Conservation (phyloP, 2,797 vertebrate species). For the Argentina silus region DNA sequence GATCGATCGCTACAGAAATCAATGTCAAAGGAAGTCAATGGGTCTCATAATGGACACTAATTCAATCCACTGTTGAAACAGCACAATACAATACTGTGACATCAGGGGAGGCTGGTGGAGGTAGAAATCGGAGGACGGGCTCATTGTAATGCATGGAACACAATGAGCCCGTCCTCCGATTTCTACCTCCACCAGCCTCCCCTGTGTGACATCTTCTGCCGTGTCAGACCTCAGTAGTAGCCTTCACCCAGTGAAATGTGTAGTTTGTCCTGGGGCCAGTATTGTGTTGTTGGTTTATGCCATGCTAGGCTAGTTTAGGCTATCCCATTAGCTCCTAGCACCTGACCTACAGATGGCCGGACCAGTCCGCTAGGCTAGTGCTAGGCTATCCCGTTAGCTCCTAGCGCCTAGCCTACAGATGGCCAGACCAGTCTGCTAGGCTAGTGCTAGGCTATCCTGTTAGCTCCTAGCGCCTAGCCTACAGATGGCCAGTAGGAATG, state of each 20-base stretch:
- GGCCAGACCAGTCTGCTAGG: constrained; percentile 45
- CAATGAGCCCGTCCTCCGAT: neutral
- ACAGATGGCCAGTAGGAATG: constrained; percentile 76
- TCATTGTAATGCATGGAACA: constrained; percentile 48
- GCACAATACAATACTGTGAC: too few species aligned
- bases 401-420: constrained; percentile 72
- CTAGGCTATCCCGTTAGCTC: constrained; percentile 49
- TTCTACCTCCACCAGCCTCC: too few species aligned
- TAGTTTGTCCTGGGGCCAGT: neutral
- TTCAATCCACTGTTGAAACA: too few species aligned
- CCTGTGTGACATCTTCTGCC: neutral
- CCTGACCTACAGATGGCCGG: neutral
- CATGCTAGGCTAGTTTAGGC: neutral
- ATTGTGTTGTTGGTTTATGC: neutral
- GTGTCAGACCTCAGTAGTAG: neutral
- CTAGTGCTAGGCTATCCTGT: constrained; percentile 51
- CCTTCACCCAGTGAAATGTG: neutral
- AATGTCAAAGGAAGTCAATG: too few species aligned
- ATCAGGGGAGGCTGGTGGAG: too few species aligned
- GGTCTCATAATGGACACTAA: too few species aligned
- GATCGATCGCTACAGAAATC: too few species aligned
- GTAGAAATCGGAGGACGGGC: too few species aligned
- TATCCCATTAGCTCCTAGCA: too few species aligned
- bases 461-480: constrained; percentile 65
- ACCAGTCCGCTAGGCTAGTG: constrained; percentile 39